Evolutionary conservation across 2,888 invertebrate species (phyloP).

Genomic region (Ormyrus pomaceus): DNA sequence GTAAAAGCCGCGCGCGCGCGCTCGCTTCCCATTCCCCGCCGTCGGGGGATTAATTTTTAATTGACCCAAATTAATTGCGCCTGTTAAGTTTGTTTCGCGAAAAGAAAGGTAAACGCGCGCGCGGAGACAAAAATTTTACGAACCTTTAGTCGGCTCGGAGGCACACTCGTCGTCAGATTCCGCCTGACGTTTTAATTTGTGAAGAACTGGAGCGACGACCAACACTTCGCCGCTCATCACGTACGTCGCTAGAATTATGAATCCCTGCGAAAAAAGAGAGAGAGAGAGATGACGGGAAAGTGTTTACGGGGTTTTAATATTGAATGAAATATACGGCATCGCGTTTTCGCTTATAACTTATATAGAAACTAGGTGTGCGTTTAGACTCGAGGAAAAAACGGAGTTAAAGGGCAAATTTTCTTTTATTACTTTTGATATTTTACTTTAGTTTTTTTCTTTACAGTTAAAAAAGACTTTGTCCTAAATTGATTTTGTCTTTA

Average conservation of each 20-base stretch:
- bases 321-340: too few species aligned
- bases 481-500: too few species aligned
- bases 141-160: constrained; percentile 73
- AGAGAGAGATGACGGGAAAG: background rate
- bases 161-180: constrained; percentile 64
- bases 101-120: constrained; percentile 6
- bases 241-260: constrained; percentile 67
- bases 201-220: constrained; percentile 65
- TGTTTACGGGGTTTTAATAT: background rate
- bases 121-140: constrained; percentile 4
- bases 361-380: too few species aligned
- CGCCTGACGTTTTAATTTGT: constrained; percentile 67
- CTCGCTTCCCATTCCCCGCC: background rate
- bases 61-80: constrained; percentile 19
- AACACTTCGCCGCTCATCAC: constrained; percentile 67
- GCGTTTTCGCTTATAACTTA: too few species aligned
- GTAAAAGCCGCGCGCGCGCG: too few species aligned
- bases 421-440: too few species aligned
- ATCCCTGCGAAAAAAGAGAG: constrained; percentile 64
- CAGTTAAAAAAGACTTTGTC: too few species aligned
- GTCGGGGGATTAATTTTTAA: constrained; percentile 17
- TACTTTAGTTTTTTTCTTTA: too few species aligned
- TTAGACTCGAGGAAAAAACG: too few species aligned
- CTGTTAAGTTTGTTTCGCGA: background rate
- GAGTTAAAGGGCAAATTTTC: too few species aligned